Base-by-base conservation (phyloP, 2,797 vertebrate genomes). In the Tarsius wallacei region DNA sequence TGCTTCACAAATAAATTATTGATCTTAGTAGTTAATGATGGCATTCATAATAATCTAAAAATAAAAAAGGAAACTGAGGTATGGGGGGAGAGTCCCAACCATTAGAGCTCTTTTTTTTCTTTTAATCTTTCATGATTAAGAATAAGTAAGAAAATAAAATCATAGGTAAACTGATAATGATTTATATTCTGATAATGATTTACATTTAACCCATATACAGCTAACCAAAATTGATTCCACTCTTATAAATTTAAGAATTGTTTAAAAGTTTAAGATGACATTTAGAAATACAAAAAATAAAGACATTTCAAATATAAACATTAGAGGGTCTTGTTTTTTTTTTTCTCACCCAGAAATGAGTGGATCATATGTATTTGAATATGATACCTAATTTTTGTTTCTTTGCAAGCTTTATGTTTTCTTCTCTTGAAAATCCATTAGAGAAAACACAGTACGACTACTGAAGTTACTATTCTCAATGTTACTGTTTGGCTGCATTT, bases 1-100 rank as follows among this genome's bases (percentile, higher is more conserved):
- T 68, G 36, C 21, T 70, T 95, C 33, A n/a, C 55, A 91, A 33
- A 87, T 71, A 91, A 81, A 81, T 33, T 71, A 76, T 71, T 93
- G 73, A 90, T 77, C 42, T 80, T 87, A 12, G 16, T 81, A 70
- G 28, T 74, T 93, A 9, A 93, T n/a, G 19, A 85, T 84, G 22
- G 24, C 36, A 68, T 86, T 86, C 85, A 70, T n/a, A 86, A 71
- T 59, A 84, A 55, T 87, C 3, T 84, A 49, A 15, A 84, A 88
- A 93, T 51, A 85, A 0, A 82, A 9, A 84, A 82, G 28, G 6
- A 78, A 83, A 93, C 8, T 78, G 16, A 70, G 5, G 0, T 77
- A 31, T 49, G 28, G 0, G 3, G 2, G 13, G 15, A 80, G 14
- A 83, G 53, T 68, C 7, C 8, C n/a, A 82, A 64, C 11, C 16